These are phyloP conservation scores for Pseudochaenichthys georgianus DNA, from an alignment of 2,797 vertebrate species.

Conservation along the genomic window DNA sequence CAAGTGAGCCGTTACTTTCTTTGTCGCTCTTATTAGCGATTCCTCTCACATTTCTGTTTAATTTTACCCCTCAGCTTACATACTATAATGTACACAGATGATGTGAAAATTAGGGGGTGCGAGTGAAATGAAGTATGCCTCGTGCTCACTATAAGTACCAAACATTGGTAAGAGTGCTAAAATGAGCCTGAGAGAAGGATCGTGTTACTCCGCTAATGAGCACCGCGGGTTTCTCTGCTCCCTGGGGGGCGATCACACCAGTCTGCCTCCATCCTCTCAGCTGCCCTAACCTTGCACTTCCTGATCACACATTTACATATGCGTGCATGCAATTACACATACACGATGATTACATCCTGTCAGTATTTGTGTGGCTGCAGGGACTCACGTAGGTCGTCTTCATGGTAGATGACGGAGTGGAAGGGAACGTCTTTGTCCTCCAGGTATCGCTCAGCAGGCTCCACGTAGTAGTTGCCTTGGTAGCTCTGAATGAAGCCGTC, in stretches of 20 bases:
- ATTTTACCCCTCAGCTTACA: conserved; percentile 65
- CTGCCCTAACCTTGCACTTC: conserved; percentile 57
- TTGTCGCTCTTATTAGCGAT: conserved; percentile 62
- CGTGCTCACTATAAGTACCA: conserved; percentile 49
- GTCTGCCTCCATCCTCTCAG: conserved; percentile 52
- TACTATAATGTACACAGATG: conserved; percentile 67
- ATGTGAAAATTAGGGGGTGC: conserved; percentile 62
- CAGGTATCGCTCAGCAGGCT: conserved; percentile 95
- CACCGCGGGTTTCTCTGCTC: conserved; percentile 59
- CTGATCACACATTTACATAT: conserved; percentile 48
- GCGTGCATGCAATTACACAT: conserved; percentile 38
- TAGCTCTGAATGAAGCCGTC: conserved; percentile 97
- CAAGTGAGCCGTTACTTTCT: conserved; percentile 57
- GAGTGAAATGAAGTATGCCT: conserved; percentile 49
- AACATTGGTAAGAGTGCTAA: conserved; percentile 56
- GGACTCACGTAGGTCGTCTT: conserved; percentile 97
- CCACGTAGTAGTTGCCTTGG: conserved; percentile 94
- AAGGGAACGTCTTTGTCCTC: conserved; percentile 92
- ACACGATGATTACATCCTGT: background rate
- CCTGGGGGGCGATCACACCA: conserved; percentile 56
- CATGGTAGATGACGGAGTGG: conserved; percentile 99
- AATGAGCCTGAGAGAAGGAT: conserved; percentile 67
- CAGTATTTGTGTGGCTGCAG: conserved; percentile 10
- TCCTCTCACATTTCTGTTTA: conserved; percentile 60
- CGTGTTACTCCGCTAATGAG: conserved; percentile 76